These are phyloP conservation scores for Pongo pygmaeus DNA, from an alignment of 2,113 vertebrate genomes.

Conservation along the genomic window DNA sequence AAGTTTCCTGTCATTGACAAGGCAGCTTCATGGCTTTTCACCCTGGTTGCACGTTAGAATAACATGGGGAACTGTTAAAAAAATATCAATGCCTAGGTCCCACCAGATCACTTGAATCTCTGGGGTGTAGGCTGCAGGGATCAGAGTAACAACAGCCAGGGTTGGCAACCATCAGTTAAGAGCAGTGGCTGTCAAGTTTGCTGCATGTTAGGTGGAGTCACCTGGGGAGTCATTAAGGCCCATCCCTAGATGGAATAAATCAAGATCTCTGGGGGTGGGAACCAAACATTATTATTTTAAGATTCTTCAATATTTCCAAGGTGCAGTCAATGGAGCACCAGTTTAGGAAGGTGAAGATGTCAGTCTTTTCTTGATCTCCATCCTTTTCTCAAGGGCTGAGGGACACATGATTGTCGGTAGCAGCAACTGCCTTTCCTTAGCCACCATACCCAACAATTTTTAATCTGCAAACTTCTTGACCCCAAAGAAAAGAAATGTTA, in stretches of 20 bases:
- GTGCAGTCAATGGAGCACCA: neutral
- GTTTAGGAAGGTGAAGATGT: neutral
- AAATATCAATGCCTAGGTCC: neutral
- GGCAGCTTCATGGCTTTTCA: neutral
- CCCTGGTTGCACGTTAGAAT: neutral
- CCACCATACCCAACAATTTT: neutral
- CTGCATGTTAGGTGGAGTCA: neutral
- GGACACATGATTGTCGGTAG: neutral
- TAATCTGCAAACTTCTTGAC: neutral
- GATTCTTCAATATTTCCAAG: neutral
- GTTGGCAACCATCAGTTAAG: neutral
- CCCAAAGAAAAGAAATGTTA: neutral
- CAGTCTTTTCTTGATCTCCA: neutral
- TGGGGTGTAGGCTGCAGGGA: accelerated
- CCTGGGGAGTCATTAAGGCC: neutral
- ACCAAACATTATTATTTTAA: neutral
- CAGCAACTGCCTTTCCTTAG: neutral
- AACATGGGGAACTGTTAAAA: neutral
- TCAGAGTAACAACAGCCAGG: neutral
- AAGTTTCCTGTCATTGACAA: neutral
- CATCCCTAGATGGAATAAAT: neutral
- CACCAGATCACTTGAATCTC: neutral
- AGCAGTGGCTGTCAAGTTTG: neutral
- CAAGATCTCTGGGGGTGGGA: neutral
- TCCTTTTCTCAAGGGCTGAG: neutral